A percentile compares a stretch with the other conserved stretches of the same genome.
phyloP scores from a whole-genome alignment of 2,888 invertebrate species.

The Macrosiphum euphorbiae region DNA sequence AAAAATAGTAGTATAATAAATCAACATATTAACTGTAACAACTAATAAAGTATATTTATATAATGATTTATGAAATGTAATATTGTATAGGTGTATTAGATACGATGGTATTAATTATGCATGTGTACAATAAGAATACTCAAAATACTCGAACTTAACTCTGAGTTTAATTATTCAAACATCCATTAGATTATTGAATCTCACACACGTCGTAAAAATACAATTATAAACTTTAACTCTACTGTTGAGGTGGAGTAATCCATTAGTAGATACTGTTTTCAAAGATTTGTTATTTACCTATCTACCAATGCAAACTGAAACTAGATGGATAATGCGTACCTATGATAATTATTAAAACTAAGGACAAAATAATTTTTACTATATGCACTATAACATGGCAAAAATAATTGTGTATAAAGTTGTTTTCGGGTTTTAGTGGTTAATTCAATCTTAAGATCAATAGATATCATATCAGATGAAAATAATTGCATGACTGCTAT shows the following conservation, averaged over 20 bases:
- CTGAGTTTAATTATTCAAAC: slow-evolving; percentile 29
- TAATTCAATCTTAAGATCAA: neutral
- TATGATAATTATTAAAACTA: neutral
- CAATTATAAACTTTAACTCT: neutral
- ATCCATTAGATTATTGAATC: neutral
- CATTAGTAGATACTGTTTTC: neutral
- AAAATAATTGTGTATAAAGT: neutral
- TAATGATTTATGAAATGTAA: neutral
- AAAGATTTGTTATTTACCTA: neutral
- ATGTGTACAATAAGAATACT: neutral
- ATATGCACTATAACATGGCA: neutral
- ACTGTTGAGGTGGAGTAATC: neutral
- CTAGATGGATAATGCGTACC: neutral
- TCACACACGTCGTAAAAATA: neutral
- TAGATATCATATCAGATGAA: neutral
- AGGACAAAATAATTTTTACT: neutral
- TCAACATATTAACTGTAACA: neutral
- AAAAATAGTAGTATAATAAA: neutral
- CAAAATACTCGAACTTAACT: neutral
- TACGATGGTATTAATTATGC: neutral
- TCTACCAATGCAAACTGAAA: neutral
- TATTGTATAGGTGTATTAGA: neutral
- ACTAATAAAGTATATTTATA: neutral
- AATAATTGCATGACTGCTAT: neutral
- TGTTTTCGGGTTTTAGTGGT: neutral